These are phyloP conservation scores for Monopis laevigella DNA, from an alignment of 2,888 invertebrate species.

Conservation along the genomic window DNA sequence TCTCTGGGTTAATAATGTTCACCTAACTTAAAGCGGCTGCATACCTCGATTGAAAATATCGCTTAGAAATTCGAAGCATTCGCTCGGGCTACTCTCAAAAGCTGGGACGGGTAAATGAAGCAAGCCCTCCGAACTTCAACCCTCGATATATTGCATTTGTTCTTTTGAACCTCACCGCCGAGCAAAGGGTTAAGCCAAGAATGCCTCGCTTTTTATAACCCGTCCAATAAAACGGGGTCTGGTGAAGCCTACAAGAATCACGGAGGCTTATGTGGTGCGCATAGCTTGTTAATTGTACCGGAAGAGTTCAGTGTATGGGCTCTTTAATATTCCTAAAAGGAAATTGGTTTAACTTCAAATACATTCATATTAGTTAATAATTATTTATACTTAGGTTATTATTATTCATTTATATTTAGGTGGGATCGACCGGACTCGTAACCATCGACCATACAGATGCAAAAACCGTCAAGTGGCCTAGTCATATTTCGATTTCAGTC, in stretches of 20 bases:
- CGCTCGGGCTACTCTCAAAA: slow-evolving; percentile 52
- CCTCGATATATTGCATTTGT: slow-evolving; percentile 67
- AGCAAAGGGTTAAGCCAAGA: slow-evolving; percentile 67
- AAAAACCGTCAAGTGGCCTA: no score
- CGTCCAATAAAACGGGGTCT: slow-evolving; percentile 9
- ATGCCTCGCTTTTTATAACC: slow-evolving; percentile 64
- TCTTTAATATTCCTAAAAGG: no score
- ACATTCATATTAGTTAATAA: no score
- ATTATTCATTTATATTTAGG: no score
- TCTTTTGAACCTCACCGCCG: slow-evolving; percentile 52
- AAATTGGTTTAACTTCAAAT: no score
- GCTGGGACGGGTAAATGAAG: slow-evolving; percentile 61
- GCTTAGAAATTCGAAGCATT: slow-evolving; percentile 62
- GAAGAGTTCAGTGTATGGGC: no score
- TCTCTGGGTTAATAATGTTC: slow-evolving; percentile 46
- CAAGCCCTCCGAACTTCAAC: slow-evolving; percentile 32
- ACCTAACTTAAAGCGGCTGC: slow-evolving; percentile 54
- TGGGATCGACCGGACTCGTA: no score
- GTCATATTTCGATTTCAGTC: no score
- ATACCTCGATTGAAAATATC: slow-evolving; percentile 65
- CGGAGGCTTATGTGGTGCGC: slow-evolving; percentile 4
- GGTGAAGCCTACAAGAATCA: slow-evolving; percentile 8
- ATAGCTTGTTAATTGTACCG: slow-evolving; percentile 1
- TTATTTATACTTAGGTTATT: no score
- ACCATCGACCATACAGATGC: no score